Percentiles rank a stretch among this genome's conserved stretches.
Evolutionary conservation across 64 coral and sea anemone species (phyloP).

Genomic region (Acropora tenuis): DNA sequence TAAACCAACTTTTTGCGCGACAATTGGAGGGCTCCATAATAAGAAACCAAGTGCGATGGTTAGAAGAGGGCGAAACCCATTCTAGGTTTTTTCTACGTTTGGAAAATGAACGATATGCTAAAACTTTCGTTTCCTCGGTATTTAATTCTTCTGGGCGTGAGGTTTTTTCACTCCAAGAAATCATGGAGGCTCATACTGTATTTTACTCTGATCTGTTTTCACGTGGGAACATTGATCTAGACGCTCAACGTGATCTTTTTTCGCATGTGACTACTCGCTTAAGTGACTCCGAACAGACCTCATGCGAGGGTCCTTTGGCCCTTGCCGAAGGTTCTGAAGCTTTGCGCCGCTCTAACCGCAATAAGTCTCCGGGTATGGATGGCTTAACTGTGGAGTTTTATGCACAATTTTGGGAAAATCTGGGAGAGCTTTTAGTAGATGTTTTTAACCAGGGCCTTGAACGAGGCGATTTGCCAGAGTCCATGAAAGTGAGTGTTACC

Average conservation of each 20-base stretch:
- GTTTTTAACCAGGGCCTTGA: background rate
- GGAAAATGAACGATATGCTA: too few relatives aligned
- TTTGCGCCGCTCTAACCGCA: background rate
- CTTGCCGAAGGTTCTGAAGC: background rate
- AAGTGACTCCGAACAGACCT: background rate
- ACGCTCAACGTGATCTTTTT: background rate
- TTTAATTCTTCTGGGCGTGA: background rate
- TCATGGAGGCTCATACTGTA: background rate
- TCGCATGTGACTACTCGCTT: background rate
- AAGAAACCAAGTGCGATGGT: too few relatives aligned
- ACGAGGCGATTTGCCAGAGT: background rate
- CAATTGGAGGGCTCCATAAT: too few relatives aligned
- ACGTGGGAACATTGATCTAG: background rate
- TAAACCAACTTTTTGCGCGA: too few relatives aligned
- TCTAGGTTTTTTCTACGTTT: too few relatives aligned
- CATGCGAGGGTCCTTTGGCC: background rate
- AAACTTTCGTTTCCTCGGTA: background rate
- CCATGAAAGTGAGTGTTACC: background rate
- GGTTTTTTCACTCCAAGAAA: background rate
- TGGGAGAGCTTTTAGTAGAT: background rate
- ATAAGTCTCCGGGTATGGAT: background rate
- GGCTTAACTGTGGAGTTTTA: background rate
- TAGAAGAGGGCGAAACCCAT: too few relatives aligned
- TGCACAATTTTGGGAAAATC: background rate
- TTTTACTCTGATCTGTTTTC: background rate